These are phyloP conservation scores for Galeopterus variegatus DNA, from an alignment of 2,113 vertebrate genomes.

Conservation along the genomic window DNA sequence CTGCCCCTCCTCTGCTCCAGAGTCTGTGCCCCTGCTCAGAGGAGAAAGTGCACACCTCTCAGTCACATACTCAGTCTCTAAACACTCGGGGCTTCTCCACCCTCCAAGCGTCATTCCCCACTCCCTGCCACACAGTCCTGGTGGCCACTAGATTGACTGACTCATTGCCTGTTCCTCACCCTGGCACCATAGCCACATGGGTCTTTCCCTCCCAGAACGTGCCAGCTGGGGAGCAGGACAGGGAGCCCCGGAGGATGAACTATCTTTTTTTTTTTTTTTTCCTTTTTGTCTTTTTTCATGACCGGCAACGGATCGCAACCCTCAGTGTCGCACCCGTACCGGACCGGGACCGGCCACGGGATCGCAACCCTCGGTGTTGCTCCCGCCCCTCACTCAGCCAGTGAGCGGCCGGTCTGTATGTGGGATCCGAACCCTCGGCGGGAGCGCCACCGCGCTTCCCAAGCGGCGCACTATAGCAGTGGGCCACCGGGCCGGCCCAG, in stretches of 20 bases:
- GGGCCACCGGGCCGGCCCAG: too few relatives aligned
- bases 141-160: not conserved
- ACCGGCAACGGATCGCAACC: too few relatives aligned
- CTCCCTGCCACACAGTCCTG: too few relatives aligned
- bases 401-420: too few relatives aligned
- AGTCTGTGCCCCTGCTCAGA: not conserved
- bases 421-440: too few relatives aligned
- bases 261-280: not conserved
- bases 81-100: not conserved
- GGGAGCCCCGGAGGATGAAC: not conserved
- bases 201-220: not conserved
- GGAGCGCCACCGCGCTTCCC: too few relatives aligned
- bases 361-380: too few relatives aligned
- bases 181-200: rapidly evolving
- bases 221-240: not conserved
- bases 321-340: too few relatives aligned
- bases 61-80: not conserved
- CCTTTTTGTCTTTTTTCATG: too few relatives aligned
- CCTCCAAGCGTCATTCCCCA: rapidly evolving
- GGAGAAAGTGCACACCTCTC: not conserved
- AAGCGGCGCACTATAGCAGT: too few relatives aligned
- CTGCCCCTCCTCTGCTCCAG: not conserved
- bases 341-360: too few relatives aligned
- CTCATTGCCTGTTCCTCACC: not conserved
- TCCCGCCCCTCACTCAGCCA: too few relatives aligned